A percentile compares a stretch with the other conserved stretches of the same genome.
phyloP scores from a whole-genome alignment of 2,113 vertebrate species.

The Edolisoma coerulescens region DNA sequence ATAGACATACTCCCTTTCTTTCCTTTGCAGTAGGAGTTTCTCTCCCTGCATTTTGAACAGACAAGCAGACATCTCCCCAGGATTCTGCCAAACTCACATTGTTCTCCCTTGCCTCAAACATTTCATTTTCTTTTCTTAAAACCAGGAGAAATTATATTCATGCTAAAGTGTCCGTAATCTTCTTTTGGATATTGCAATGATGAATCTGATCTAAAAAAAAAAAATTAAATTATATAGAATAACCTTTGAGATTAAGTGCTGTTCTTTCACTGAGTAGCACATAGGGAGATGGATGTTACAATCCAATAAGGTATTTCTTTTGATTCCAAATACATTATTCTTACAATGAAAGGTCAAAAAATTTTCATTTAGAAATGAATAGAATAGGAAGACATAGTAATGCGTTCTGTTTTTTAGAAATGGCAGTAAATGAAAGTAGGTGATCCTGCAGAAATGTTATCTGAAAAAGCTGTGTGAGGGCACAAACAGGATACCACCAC shows the following conservation, averaged over 20 bases:
- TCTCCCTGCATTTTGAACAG: not conserved
- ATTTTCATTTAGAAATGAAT: not conserved
- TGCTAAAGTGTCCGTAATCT: not conserved
- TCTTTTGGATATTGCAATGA: not conserved
- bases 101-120: not conserved
- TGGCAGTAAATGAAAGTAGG: not conserved
- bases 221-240: not conserved
- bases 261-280: not conserved
- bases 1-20: not conserved
- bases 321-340: not conserved
- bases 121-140: not conserved
- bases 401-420: not conserved
- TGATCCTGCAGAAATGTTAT: not conserved
- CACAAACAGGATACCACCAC: not conserved
- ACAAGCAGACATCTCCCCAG: not conserved
- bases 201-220: not conserved
- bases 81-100: not conserved
- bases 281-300: not conserved
- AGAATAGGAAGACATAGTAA: not conserved
- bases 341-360: not conserved
- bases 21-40: not conserved
- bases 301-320: not conserved
- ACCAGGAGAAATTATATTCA: not conserved
- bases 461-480: not conserved
- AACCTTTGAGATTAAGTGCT: not conserved